Conservation (phyloP, 2,888 invertebrate genomes). For the Eurytoma adleriae region DNA sequence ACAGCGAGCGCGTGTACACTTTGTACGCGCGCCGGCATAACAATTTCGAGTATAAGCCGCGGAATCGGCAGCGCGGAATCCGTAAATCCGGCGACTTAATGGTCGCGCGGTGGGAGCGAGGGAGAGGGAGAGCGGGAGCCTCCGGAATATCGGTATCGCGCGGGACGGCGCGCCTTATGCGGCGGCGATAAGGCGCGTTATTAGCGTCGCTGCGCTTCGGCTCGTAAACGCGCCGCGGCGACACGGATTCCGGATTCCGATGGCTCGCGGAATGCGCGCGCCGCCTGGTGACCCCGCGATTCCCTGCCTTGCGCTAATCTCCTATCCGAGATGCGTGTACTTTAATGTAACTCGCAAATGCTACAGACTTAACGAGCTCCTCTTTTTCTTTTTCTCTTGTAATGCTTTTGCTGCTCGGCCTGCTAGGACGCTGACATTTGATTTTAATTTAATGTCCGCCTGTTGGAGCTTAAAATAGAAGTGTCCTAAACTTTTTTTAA, state of each 20-base stretch:
- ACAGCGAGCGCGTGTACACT: conserved; percentile 7
- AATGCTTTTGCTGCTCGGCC: too few species aligned
- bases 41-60: conserved; percentile 42
- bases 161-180: neutral
- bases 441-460: too few species aligned
- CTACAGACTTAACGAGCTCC: too few species aligned
- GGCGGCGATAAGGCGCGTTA: conserved; percentile 39
- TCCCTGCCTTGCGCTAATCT: neutral
- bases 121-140: neutral
- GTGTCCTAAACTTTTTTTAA: too few species aligned
- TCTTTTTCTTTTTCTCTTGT: too few species aligned
- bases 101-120: conserved; percentile 10
- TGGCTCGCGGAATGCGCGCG: conserved; percentile 15
- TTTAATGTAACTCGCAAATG: too few species aligned
- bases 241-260: conserved; percentile 57
- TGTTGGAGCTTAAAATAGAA: too few species aligned
- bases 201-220: conserved; percentile 43
- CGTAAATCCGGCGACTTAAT: conserved; percentile 53
- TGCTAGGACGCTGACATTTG: too few species aligned
- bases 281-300: too few species aligned
- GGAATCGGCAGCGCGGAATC: conserved; percentile 25
- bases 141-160: conserved; percentile 35
- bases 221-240: conserved; percentile 50
- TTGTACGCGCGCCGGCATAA: neutral
- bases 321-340: neutral